A percentile compares a stretch with the other conserved stretches of the same genome.
Evolutionary conservation across 92 coral and sea anemone species (phyloP).

Genomic region (Galaxea fascicularis): DNA sequence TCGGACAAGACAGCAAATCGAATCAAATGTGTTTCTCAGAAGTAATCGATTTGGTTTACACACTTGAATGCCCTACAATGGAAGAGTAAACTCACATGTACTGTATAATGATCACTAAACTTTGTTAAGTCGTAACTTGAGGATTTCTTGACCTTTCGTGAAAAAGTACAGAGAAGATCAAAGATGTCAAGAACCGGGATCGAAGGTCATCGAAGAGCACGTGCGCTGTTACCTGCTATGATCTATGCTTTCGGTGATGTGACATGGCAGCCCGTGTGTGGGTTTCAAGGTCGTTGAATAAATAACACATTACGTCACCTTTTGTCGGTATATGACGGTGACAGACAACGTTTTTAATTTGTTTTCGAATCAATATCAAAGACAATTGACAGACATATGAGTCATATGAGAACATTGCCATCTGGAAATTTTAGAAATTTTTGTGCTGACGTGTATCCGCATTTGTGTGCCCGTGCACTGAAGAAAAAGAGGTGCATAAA

Average conservation of each 20-base stretch:
- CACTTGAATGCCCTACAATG: conserved; percentile 1
- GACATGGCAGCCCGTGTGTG: conserved; percentile 2
- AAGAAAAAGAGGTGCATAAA: too few species aligned
- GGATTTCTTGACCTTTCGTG: not conserved
- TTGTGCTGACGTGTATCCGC: not conserved
- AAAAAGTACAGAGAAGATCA: not conserved
- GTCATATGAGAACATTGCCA: conserved; percentile 1
- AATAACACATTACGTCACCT: conserved; percentile 3
- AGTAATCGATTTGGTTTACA: too few species aligned
- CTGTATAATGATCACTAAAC: not conserved
- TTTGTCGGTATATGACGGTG: not conserved
- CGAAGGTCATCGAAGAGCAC: not conserved
- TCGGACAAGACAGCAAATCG: too few species aligned
- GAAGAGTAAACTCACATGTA: not conserved
- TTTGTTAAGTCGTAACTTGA: not conserved
- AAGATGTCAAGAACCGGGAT: not conserved
- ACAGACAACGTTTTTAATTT: not conserved
- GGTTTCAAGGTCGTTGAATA: not conserved
- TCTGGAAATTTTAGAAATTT: not conserved
- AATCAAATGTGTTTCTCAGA: too few species aligned
- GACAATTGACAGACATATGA: not conserved
- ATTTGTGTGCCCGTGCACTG: too few species aligned
- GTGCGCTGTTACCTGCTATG: not conserved
- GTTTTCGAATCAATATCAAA: not conserved
- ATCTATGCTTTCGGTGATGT: not conserved